These are phyloP conservation scores for Parapristionchus giblindavisi DNA, from an alignment of 2,888 invertebrate species.

Conservation along the genomic window DNA sequence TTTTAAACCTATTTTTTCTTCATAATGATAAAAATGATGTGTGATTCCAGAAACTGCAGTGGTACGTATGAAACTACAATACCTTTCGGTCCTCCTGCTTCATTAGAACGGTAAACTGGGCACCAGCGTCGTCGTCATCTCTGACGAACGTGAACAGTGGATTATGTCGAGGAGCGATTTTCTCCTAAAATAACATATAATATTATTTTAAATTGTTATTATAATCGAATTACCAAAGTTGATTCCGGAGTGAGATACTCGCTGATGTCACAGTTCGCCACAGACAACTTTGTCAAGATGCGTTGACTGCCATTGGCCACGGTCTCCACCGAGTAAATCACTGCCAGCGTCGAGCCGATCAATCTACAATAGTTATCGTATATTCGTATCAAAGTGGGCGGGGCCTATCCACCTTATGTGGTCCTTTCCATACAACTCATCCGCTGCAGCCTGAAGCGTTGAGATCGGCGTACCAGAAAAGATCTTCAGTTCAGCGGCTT, in stretches of 20 bases:
- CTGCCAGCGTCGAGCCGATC: conserved; percentile 46
- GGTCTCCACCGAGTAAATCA: conserved; percentile 42
- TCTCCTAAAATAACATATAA: not conserved
- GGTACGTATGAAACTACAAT: not conserved
- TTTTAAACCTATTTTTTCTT: not conserved
- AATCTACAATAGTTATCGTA: conserved; percentile 39
- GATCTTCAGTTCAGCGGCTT: conserved; percentile 41
- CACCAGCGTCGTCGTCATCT: conserved; percentile 26
- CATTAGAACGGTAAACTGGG: conserved; percentile 16
- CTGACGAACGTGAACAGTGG: conserved; percentile 35
- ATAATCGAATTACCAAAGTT: conserved; percentile 40
- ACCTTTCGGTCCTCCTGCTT: not conserved
- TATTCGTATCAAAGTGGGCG: not conserved
- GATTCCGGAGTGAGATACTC: conserved; percentile 49
- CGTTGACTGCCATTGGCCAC: conserved; percentile 25
- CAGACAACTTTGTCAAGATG: conserved; percentile 41
- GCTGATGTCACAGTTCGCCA: conserved; percentile 49
- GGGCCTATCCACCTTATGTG: conserved; percentile 44
- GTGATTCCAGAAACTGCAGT: not conserved
- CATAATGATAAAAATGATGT: not conserved
- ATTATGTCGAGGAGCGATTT: conserved; percentile 28
- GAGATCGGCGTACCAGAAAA: conserved; percentile 40
- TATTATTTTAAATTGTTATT: not conserved
- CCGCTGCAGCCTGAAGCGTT: conserved; percentile 38
- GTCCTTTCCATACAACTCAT: conserved; percentile 47